Evolutionary conservation across 1,140 invertebrate genomes (phyloP).

Genomic region (Charaxes varanes): DNA sequence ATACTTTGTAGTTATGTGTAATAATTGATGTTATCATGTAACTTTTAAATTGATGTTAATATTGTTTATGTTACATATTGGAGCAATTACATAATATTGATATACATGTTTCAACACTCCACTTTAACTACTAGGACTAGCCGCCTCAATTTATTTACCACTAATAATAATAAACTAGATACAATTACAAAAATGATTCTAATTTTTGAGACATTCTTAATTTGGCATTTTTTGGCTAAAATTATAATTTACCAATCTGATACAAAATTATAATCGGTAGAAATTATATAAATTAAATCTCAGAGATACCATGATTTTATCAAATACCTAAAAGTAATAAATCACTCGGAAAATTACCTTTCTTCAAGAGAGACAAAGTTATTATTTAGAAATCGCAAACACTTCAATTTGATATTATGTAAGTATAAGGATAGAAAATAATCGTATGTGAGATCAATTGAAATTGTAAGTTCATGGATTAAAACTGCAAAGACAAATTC

Average conservation of each 20-base stretch:
- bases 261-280: background rate
- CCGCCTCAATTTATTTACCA: conserved; percentile 8
- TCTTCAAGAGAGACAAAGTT: no score
- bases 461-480: no score
- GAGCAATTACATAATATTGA: background rate
- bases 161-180: conserved; percentile 8
- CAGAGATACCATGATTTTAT: background rate
- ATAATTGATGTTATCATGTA: conserved; percentile 4
- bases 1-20: no score
- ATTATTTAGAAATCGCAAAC: no score
- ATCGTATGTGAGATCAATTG: no score
- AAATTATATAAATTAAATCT: no score
- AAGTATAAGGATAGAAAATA: no score
- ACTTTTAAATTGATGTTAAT: background rate
- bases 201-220: conserved; percentile 18
- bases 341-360: no score
- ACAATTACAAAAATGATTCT: conserved; percentile 8
- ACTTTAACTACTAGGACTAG: conserved; percentile 13
- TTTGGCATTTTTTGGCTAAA: conserved; percentile 70
- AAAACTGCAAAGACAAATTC: no score
- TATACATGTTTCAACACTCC: conserved; percentile 3
- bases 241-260: conserved; percentile 37
- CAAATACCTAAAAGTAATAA: background rate
- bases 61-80: background rate
- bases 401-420: no score